phyloP scores from a whole-genome alignment of 1,140 invertebrate species.

The Asbolus verrucosus region DNA sequence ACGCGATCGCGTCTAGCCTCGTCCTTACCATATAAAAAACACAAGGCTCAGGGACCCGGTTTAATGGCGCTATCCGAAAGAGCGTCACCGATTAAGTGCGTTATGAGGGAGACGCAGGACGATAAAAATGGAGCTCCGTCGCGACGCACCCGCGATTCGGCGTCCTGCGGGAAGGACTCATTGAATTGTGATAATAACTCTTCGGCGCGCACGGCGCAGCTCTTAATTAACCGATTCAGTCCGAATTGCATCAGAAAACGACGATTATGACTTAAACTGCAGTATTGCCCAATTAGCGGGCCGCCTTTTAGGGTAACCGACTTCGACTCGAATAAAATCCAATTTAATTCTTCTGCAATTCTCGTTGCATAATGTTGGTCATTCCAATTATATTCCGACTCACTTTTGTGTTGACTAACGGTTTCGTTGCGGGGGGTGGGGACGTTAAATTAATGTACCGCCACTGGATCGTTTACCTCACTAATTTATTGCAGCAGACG shows the following conservation, averaged over 20 bases:
- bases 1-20: constrained; percentile 18
- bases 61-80: constrained; percentile 35
- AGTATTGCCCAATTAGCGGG: constrained; percentile 37
- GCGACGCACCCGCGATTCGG: not conserved
- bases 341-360: constrained; percentile 40
- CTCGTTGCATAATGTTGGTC: constrained; percentile 23
- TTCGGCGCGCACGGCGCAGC: too few relatives aligned
- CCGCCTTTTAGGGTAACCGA: constrained; percentile 39
- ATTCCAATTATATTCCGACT: constrained; percentile 1
- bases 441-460: not conserved
- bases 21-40: constrained; percentile 32
- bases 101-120: constrained; percentile 30
- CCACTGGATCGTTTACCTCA: not conserved
- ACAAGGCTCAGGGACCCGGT: constrained; percentile 26
- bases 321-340: constrained; percentile 9
- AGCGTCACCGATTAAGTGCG: constrained; percentile 37
- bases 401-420: too few relatives aligned
- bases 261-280: constrained; percentile 33
- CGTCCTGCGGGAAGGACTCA: not conserved
- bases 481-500: not conserved
- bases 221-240: constrained; percentile 4
- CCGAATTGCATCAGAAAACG: constrained; percentile 13
- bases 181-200: constrained; percentile 7
- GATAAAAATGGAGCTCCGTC: constrained; percentile 24
- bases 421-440: too few relatives aligned